Evolutionary conservation across 2,113 vertebrate genomes (phyloP).

Genomic region (Passer domesticus): DNA sequence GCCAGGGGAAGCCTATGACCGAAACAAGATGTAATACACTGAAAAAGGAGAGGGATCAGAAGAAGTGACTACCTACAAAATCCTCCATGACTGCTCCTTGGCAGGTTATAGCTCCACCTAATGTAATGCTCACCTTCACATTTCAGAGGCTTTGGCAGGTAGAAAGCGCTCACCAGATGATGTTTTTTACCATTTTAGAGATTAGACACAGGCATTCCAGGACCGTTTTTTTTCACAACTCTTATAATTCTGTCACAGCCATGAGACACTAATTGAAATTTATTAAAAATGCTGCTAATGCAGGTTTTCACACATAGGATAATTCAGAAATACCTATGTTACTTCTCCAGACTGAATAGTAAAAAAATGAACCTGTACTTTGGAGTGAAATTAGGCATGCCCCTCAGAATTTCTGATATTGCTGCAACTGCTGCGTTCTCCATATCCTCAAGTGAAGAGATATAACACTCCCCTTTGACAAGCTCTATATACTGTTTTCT

Average conservation of each 20-base stretch:
- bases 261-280: background rate
- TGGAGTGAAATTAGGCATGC: background rate
- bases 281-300: background rate
- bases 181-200: background rate
- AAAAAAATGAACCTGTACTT: background rate
- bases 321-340: background rate
- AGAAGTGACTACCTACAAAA: constrained; percentile 30
- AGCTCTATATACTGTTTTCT: background rate
- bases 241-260: background rate
- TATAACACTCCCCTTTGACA: background rate
- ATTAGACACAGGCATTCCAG: background rate
- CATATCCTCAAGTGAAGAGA: background rate
- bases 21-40: constrained; percentile 11
- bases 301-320: background rate
- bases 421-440: background rate
- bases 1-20: background rate
- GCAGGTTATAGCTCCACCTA: background rate
- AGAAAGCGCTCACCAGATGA: background rate
- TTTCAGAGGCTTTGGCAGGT: background rate
- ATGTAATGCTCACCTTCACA: background rate
- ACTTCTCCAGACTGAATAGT: background rate
- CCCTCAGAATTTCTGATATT: background rate
- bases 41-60: background rate
- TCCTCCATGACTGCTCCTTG: background rate
- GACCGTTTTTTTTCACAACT: background rate